Percentiles rank a stretch among this genome's conserved stretches.
phyloP scores from a whole-genome alignment of 2,888 invertebrate genomes.

The Netelia fuscicornis region DNA sequence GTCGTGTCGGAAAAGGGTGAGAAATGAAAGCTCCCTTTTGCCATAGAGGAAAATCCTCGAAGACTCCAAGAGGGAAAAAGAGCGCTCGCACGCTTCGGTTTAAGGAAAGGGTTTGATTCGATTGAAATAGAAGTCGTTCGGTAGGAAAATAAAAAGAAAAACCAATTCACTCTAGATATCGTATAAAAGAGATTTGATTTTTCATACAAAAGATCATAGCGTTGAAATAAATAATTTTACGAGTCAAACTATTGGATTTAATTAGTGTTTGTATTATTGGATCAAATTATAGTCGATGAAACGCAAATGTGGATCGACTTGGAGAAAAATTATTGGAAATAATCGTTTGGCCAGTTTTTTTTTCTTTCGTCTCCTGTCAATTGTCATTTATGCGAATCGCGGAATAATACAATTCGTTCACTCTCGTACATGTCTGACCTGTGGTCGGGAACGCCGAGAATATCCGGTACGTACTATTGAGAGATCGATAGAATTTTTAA shows the following conservation, averaged over 20 bases:
- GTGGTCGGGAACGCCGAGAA: background rate
- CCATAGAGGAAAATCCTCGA: slow-evolving; percentile 43
- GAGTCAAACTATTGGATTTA: background rate
- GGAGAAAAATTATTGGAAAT: too few relatives aligned
- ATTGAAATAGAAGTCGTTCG: background rate
- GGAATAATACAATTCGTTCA: too few relatives aligned
- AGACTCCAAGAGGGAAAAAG: slow-evolving; percentile 9
- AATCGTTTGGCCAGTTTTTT: too few relatives aligned
- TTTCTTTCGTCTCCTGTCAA: too few relatives aligned
- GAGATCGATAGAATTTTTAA: slow-evolving; percentile 15
- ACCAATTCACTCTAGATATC: background rate
- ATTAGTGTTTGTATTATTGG: background rate
- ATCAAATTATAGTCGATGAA: too few relatives aligned
- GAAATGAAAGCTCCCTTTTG: slow-evolving; percentile 52
- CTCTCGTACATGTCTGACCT: slow-evolving; percentile 2
- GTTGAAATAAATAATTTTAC: too few relatives aligned
- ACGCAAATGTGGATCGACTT: too few relatives aligned
- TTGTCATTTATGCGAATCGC: too few relatives aligned
- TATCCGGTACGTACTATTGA: slow-evolving; percentile 13
- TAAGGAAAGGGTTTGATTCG: background rate
- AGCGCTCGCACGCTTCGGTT: background rate
- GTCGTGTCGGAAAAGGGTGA: slow-evolving; percentile 71
- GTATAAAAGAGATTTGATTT: background rate
- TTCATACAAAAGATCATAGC: background rate
- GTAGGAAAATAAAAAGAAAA: background rate